These are phyloP conservation scores for Anhinga anhinga DNA, from an alignment of 2,113 vertebrate genomes.

Conservation along the genomic window DNA sequence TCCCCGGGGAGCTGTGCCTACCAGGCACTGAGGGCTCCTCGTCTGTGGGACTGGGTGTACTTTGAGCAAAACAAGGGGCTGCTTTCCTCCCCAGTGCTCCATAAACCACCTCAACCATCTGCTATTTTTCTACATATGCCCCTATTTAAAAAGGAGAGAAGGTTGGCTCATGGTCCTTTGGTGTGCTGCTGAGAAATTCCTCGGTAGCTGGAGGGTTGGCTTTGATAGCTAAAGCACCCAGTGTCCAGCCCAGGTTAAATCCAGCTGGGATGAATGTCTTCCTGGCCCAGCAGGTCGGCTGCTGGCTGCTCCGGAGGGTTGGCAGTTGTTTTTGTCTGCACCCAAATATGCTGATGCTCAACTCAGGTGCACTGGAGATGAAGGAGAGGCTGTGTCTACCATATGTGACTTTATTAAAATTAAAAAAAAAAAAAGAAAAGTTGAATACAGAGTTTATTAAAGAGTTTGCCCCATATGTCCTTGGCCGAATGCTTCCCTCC, in stretches of 20 bases:
- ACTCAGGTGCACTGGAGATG: fast-evolving
- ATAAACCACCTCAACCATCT: background rate
- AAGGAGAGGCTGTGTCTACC: background rate
- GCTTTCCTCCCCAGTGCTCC: background rate
- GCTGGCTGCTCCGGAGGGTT: fast-evolving
- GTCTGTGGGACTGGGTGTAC: fast-evolving
- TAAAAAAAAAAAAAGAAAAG: background rate
- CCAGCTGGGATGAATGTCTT: background rate
- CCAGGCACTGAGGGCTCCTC: background rate
- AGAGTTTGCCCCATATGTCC: background rate
- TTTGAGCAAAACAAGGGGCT: background rate
- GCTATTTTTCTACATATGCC: background rate
- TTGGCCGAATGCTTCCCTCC: background rate
- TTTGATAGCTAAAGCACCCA: fast-evolving
- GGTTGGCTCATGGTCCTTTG: background rate
- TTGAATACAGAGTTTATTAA: background rate
- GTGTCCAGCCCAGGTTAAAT: background rate
- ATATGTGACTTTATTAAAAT: background rate
- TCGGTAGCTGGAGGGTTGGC: background rate
- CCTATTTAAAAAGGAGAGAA: no score
- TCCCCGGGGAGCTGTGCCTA: background rate
- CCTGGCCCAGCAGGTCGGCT: background rate
- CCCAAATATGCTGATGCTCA: background rate
- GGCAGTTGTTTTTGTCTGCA: background rate
- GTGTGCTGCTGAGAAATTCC: background rate